Evolutionary conservation across 2,888 invertebrate genomes (phyloP), one percentile per base, ranked within the genome.

Genomic region (Barypeithes pellucidus): DNA sequence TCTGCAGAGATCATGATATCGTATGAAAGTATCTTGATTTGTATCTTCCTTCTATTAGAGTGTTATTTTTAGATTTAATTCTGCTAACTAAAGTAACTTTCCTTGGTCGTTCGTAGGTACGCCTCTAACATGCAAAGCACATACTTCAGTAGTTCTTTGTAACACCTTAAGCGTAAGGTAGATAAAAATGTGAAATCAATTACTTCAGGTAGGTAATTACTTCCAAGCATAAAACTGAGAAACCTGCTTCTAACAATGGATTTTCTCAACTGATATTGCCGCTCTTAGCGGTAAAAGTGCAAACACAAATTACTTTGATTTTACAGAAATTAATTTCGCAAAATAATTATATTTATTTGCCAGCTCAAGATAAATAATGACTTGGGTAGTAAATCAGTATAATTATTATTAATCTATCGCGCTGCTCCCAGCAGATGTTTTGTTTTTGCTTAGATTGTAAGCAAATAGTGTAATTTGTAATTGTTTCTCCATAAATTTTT

Each of bases 231-330:
- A 61, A 66, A 68, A 68, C 50, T 18, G 11, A 60, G 61, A 50
- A 61, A 61, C 61, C 60, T 68, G 68, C 52, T 36, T 33, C 52
- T 16, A 61, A 68, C 68, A 68, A 68, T 68, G 41, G 41, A 61
- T 61, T 68, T 68, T 68, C 61, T 36, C 61, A 50, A 68, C 59
- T 68, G 50, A 68, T 61, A 45, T 43, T 59, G 33, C 67, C 67
- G 67, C 67, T 33, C n/a, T 20, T 45, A 22, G 67, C 67, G 33
- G 59, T 67, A 67, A 59, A 59, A 50, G 57, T 24, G 29, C 67
- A 59, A 59, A 67, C 45, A 47, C 57, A 59, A 67, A 59, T 59
- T 45, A 36, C 41, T 59, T 57, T 67, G 67, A 45, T 33, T 54
- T 66, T 66, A 54, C 43, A 66, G 66, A 29, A 66, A 54, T 67